Evolutionary conservation across 1,140 invertebrate species (phyloP).

Genomic region (Heliconius nattereri): DNA sequence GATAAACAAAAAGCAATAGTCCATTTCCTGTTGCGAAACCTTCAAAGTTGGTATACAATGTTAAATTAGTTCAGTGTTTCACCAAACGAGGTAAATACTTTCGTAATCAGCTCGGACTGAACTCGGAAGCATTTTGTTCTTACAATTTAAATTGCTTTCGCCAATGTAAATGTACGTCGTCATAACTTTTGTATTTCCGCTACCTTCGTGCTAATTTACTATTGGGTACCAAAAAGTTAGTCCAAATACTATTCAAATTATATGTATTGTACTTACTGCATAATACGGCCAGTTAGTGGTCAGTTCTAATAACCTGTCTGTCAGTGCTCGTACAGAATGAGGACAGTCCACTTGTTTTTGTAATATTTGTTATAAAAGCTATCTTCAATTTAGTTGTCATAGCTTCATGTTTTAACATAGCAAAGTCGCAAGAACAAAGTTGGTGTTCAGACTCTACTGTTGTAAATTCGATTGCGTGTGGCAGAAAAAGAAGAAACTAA

Average conservation of each 20-base stretch:
- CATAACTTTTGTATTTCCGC: neutral
- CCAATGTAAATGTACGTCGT: neutral
- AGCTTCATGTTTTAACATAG: no score
- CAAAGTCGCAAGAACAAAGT: no score
- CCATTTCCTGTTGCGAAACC: constrained; percentile 34
- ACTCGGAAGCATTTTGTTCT: constrained; percentile 15
- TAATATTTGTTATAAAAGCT: neutral
- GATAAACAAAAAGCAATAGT: constrained; percentile 5
- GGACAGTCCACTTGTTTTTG: neutral
- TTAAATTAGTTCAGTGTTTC: constrained; percentile 38
- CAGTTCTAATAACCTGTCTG: neutral
- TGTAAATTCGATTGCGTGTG: no score
- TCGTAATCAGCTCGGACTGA: constrained; percentile 9
- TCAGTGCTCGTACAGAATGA: neutral
- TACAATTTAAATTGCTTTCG: constrained; percentile 22
- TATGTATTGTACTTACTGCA: neutral
- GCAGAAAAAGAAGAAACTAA: no score
- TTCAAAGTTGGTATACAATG: constrained; percentile 36
- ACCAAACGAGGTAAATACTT: constrained; percentile 19
- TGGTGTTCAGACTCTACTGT: no score
- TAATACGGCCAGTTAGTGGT: neutral
- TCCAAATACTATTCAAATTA: neutral
- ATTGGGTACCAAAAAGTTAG: neutral
- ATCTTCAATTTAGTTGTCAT: no score
- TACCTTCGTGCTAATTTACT: neutral